Base-by-base conservation (phyloP, 2,797 vertebrate genomes). In the Sebastes itinus region DNA sequence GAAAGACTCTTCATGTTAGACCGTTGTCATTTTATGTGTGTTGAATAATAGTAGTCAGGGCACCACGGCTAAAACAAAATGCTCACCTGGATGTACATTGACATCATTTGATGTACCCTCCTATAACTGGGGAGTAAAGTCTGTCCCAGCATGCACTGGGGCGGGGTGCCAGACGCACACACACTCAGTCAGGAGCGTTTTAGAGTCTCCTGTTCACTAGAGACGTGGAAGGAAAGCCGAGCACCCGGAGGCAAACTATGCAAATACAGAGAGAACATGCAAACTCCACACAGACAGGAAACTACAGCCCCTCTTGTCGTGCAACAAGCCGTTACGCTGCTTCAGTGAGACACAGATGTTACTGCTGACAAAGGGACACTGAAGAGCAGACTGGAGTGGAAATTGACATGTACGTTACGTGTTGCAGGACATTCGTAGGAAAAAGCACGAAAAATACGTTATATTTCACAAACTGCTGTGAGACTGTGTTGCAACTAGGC, bases 201-300 rank as follows among this genome's bases (percentile, higher is more conserved):
- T 23, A 46, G 28, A 63, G 32, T 56, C 72, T 77, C 68, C 20
- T 77, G 30, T 73, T 85, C 78, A 78, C 42, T 55, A 4, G 42
- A 77, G 42, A 75, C 42, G 71, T 65, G 66, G 75, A 68, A 78
- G 79, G 79, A 82, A 81, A 77, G 63, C 55, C 8, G 67, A 81
- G 73, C 54, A 58, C 54, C 54, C 71, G 49, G 38, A 64, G 62
- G 84, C 69, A 76, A 64, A 72, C 14, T 78, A 92, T 92, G 90
- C 89, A 91, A 91, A 92, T 90, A 65, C 38, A 18, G n/a, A 69
- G 35, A 84, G 76, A 72, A 84, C 87, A 91, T 92, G 88, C 90
- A 93, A 92, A 93, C 58, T 75, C 22, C 73, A 54, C 35, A 30
- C 32, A 71, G 64, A 66, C 23, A 59, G 33, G 42, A 72, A 64